A percentile compares a stretch with the other conserved stretches of the same genome.
phyloP scores from a whole-genome alignment of 2,888 invertebrate genomes.

The Drosophila niveifrons region DNA sequence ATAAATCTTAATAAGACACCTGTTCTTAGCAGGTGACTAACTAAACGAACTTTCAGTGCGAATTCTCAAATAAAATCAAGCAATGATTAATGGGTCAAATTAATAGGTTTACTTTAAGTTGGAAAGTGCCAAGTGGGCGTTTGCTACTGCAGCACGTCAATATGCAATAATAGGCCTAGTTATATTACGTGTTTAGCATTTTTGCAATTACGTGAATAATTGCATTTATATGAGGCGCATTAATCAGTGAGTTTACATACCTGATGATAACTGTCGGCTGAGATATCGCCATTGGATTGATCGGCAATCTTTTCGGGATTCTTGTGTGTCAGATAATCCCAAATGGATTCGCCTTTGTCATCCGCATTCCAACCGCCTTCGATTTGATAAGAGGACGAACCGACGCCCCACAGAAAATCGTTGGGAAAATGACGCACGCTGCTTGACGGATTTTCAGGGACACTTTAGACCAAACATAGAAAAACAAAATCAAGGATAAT shows the following conservation, averaged over 20 bases:
- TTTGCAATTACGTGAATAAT: not conserved
- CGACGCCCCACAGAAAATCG: slow-evolving; percentile 85
- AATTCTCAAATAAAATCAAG: slow-evolving; percentile 10
- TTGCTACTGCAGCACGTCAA: not conserved
- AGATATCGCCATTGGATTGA: slow-evolving; percentile 87
- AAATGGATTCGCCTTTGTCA: slow-evolving; percentile 87
- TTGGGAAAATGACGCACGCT: slow-evolving; percentile 81
- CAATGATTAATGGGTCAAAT: slow-evolving; percentile 21
- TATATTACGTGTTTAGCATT: not conserved
- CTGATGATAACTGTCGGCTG: slow-evolving; percentile 87
- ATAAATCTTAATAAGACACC: slow-evolving; percentile 54
- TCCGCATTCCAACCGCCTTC: slow-evolving; percentile 85
- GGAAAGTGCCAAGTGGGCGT: not conserved
- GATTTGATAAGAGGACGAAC: slow-evolving; percentile 84
- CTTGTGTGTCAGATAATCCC: slow-evolving; percentile 88
- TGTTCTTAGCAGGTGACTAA: slow-evolving; percentile 26
- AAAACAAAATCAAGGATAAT: slow-evolving; percentile 5
- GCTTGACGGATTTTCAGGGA: slow-evolving; percentile 42
- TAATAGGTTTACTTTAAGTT: not conserved
- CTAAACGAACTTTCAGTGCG: slow-evolving; percentile 26
- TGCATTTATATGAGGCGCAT: not conserved
- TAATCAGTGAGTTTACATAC: slow-evolving; percentile 63
- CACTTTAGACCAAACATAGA: slow-evolving; percentile 34
- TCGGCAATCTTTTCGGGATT: slow-evolving; percentile 88
- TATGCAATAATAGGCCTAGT: not conserved